phyloP scores from a whole-genome alignment of 2,797 vertebrate species.

The Eulemur mongoz region DNA sequence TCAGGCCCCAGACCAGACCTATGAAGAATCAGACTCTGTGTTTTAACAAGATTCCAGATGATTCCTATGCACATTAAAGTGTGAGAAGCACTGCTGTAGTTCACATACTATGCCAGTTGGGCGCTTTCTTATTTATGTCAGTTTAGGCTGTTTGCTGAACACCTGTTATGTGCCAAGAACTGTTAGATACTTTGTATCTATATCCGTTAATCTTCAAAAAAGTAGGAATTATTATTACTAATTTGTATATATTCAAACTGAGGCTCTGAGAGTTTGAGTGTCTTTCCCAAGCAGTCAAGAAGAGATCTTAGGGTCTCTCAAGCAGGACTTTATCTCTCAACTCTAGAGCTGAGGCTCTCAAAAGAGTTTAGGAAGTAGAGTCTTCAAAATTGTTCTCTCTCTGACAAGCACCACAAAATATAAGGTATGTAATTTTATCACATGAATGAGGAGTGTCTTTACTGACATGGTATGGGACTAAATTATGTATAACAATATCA shows the following conservation, averaged over 20 bases:
- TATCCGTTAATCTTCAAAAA: neutral
- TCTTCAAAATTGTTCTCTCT: neutral
- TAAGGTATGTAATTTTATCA: neutral
- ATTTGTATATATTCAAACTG: neutral
- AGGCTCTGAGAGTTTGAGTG: neutral
- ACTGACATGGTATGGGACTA: neutral
- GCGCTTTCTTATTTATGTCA: neutral
- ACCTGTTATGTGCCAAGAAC: neutral
- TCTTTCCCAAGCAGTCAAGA: neutral
- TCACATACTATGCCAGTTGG: neutral
- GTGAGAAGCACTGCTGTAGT: neutral
- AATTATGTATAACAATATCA: neutral
- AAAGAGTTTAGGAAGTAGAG: neutral
- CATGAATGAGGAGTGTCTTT: neutral
- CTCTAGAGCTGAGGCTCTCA: neutral
- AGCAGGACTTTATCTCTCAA: neutral
- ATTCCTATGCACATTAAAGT: neutral
- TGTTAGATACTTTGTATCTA: neutral
- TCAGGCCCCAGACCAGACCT: neutral
- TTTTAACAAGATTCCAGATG: neutral
- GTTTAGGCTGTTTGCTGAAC: neutral
- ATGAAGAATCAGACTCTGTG: neutral
- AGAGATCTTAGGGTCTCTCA: neutral
- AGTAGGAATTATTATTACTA: neutral
- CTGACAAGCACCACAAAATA: neutral